phyloP scores from a whole-genome alignment of 2,888 invertebrate species.

The Odontocolon sp. region DNA sequence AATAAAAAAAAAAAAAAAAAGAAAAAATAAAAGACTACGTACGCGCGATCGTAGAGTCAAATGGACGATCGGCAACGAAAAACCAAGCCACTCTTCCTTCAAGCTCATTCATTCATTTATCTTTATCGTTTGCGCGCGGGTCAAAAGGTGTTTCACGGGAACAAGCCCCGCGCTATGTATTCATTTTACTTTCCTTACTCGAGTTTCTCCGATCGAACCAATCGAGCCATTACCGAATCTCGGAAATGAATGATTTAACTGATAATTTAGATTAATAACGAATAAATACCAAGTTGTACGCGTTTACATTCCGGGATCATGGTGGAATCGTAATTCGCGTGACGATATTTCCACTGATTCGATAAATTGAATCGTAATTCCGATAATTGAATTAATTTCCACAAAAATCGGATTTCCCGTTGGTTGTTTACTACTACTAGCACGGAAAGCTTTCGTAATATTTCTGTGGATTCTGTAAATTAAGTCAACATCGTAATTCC shows the following conservation, averaged over 20 bases:
- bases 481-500: too few species aligned
- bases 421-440: too few species aligned
- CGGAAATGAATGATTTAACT: slow-evolving; percentile 7
- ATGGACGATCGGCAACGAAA: too few species aligned
- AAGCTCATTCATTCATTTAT: slow-evolving; percentile 60
- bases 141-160: slow-evolving; percentile 62
- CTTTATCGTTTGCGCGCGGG: slow-evolving; percentile 64
- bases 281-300: background rate
- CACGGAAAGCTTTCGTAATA: too few species aligned
- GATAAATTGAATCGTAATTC: too few species aligned
- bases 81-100: slow-evolving; percentile 40
- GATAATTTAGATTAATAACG: background rate
- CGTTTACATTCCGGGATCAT: background rate
- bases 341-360: too few species aligned
- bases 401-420: too few species aligned
- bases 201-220: slow-evolving; percentile 19
- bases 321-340: too few species aligned
- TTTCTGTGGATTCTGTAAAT: too few species aligned
- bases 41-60: slow-evolving; percentile 6
- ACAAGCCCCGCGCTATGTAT: slow-evolving; percentile 62
- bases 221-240: slow-evolving; percentile 26
- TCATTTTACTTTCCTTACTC: background rate
- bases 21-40: too few species aligned
- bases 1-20: too few species aligned
- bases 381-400: too few species aligned